A percentile compares a stretch with the other conserved stretches of the same genome.
phyloP scores from a whole-genome alignment of 2,797 vertebrate species.

The Gephyroberyx darwinii region DNA sequence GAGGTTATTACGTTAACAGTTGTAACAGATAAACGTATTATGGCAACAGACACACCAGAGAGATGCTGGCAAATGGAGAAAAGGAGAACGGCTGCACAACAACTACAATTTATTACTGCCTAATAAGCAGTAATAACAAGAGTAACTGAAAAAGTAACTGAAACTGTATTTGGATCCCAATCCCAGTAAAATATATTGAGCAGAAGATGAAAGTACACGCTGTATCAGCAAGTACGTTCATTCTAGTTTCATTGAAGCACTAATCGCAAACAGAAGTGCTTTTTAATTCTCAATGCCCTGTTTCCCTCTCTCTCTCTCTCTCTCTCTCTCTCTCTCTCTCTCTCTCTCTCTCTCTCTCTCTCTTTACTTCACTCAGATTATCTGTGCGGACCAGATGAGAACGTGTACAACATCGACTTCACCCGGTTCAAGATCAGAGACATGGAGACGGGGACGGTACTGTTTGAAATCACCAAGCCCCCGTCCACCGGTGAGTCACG shows the following conservation, averaged over 20 bases:
- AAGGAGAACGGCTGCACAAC: too few species aligned
- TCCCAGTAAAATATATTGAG: too few species aligned
- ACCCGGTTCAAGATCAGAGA: constrained; percentile 98
- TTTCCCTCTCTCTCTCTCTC: not conserved
- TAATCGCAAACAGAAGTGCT: not conserved
- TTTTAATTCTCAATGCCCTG: not conserved
- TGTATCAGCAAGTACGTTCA: not conserved
- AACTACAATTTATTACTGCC: too few species aligned
- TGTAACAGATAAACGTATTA: too few species aligned
- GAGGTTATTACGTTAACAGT: too few species aligned
- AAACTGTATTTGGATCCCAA: too few species aligned
- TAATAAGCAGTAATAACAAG: too few species aligned
- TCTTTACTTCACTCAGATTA: constrained; percentile 84
- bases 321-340: not conserved
- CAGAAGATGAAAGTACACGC: too few species aligned
- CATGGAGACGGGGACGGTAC: constrained; percentile 94
- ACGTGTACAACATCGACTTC: constrained; percentile 96
- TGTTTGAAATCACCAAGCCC: constrained; percentile 98
- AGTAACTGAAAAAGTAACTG: too few species aligned
- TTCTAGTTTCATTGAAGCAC: not conserved
- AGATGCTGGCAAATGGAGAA: too few species aligned
- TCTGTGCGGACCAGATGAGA: constrained; percentile 92
- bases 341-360: not conserved
- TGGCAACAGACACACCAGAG: too few species aligned
- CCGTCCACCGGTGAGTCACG: constrained; percentile 72